phyloP scores from a whole-genome alignment of 2,797 vertebrate species.

The Neostethus bicornis region DNA sequence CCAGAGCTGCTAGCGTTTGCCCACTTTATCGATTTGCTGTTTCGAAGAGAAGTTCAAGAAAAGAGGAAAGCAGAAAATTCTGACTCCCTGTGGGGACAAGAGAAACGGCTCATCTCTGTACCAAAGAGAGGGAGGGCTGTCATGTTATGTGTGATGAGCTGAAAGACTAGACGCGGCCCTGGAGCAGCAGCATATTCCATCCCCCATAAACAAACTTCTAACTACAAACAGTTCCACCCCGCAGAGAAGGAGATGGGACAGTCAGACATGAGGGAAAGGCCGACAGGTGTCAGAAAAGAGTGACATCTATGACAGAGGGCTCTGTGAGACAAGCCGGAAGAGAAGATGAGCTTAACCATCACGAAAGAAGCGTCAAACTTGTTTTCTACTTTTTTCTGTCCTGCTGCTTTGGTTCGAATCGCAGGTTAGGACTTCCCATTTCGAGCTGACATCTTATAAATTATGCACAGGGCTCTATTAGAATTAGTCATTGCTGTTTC shows the following conservation, averaged over 20 bases:
- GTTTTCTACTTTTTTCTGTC: conserved; percentile 40
- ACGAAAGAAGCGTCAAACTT: conserved; percentile 45
- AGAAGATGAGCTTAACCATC: conserved; percentile 40
- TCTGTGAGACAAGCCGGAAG: conserved; percentile 41
- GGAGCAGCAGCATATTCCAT: conserved; percentile 77
- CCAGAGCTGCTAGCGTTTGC: conserved; percentile 64
- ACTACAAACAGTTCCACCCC: conserved; percentile 78
- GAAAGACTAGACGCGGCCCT: conserved; percentile 76
- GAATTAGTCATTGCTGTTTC: conserved; percentile 50
- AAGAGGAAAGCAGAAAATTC: conserved; percentile 68
- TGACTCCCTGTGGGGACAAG: conserved; percentile 72
- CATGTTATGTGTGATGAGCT: conserved; percentile 83
- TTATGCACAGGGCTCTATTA: conserved; percentile 54
- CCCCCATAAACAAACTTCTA: conserved; percentile 76
- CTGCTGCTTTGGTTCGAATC: conserved; percentile 45
- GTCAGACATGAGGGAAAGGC: conserved; percentile 62
- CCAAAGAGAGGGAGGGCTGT: conserved; percentile 83
- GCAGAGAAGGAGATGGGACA: conserved; percentile 69
- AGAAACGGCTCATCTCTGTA: conserved; percentile 77
- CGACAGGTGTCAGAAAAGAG: conserved; percentile 75
- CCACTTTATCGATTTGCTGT: conserved; percentile 74
- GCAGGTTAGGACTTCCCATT: conserved; percentile 38
- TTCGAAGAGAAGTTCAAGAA: conserved; percentile 78
- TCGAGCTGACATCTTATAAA: conserved; percentile 53
- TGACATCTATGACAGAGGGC: conserved; percentile 71